Evolutionary conservation across 2,888 invertebrate species (phyloP), one percentile per base, ranked within the genome.

Genomic region (Cyclophora punctaria): DNA sequence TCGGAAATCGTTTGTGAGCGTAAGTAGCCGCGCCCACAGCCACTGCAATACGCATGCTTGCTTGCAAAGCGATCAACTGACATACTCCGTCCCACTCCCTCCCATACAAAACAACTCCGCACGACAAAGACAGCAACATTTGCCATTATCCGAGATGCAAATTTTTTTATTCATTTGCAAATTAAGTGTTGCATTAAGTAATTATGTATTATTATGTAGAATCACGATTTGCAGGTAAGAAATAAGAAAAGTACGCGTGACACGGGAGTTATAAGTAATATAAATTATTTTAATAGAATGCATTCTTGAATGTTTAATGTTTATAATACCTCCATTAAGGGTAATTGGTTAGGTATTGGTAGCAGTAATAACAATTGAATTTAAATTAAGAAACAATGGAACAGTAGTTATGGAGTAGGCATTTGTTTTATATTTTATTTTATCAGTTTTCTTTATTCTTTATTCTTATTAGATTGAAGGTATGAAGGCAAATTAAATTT

Each of bases 21-120:
- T 78, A 79, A 57, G 57, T 69, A 67, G 78, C 84, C 75, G 78
- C 85, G 78, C 86, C 88, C 80, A 75, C 72, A 59, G 69, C 70
- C 73, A 72, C 75, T 86, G 83, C 83, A 86, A 65, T 81, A 82
- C 87, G 88, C 87, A 84, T 82, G 83, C 79, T 76, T 78, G 62
- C 70, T 62, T 75, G 78, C 80, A 77, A 66, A 75, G 77, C 62
- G 72, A 71, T 64, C 58, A 64, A 62, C 64, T 51, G 59, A 56
- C 59, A 60, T 64, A 56, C 52, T 59, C 67, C 55, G 63, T 84
- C 86, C 72, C 77, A 42, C 67, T 87, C 75, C 56, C 71, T 56
- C 77, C 34, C 57, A 69, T 63, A 61, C 52, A 37, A 55, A 52
- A 56, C 34, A 4, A 34, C 3, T 7, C 42, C 2, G 73, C 56